Base-by-base conservation (phyloP, 2,888 invertebrate species). In the Oscheius sp. region DNA sequence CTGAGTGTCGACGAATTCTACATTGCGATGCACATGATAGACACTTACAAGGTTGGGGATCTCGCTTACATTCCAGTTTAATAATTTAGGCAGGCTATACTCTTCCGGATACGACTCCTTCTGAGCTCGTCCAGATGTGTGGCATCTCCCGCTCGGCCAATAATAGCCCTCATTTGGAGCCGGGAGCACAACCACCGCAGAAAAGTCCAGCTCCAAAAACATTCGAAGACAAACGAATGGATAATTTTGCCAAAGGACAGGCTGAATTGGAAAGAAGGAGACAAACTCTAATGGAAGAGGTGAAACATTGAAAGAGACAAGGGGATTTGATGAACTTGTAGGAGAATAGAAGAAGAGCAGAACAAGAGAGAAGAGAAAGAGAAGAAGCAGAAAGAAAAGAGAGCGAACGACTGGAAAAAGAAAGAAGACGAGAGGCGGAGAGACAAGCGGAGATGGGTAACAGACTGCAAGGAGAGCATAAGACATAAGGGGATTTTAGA, bases 231-330 rank as follows among this genome's bases (percentile, higher is more conserved):
- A 94, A 95, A 87, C 91, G 99, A 2, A 93, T 95, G 88, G 96
- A 98, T 90, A 99, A 99, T 90, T 95, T 95, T 90, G 97, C 96
- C 80, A 94, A 96, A 81, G 99, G 99, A 0, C 97, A 99, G 89
- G 97, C 96, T 0, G 98, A 98, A 90, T 89, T 99, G 73, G 98
- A 99, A 88, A 91, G 95, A 43, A 91, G 98, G 55, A 91, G 98
- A 35, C 94, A 94, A 84, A 92, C 95, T 59, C 90, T 98, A n/a
- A 92, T 94, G 69, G 96, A 96, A 95, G 89, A 92, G 94, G 35
- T 35, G 35, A 35, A 9, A 35, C n/a, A n/a, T n/a, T n/a, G n/a
- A n/a, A n/a, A n/a, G n/a, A n/a, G n/a, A n/a, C n/a, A n/a, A n/a
- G n/a, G n/a, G n/a, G n/a, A n/a, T n/a, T n/a, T 6, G 9, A 35